phyloP scores from a whole-genome alignment of 2,797 vertebrate genomes.

The Lagodon rhomboides region DNA sequence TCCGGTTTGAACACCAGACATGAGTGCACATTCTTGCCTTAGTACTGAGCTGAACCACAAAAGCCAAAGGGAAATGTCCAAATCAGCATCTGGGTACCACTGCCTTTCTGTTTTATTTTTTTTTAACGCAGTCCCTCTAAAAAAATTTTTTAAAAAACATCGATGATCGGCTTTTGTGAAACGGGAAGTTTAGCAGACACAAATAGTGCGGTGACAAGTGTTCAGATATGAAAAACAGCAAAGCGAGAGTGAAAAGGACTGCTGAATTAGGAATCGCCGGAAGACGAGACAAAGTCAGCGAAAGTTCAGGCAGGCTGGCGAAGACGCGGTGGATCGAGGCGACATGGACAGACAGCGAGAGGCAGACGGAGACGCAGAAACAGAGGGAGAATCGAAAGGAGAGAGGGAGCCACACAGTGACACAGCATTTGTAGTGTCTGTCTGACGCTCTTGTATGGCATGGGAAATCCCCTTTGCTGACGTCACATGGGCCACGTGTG shows the following conservation, averaged over 20 bases:
- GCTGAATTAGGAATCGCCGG: slow-evolving; percentile 17
- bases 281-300: slow-evolving; percentile 47
- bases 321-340: slow-evolving; percentile 19
- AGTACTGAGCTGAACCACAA: slow-evolving; percentile 12
- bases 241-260: slow-evolving; percentile 1
- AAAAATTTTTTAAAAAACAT: not conserved
- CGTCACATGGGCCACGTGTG: slow-evolving; percentile 80
- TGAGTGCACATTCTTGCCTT: not conserved
- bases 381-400: slow-evolving; percentile 50
- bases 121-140: slow-evolving; percentile 2
- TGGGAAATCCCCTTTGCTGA: slow-evolving; percentile 84
- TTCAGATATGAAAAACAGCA: slow-evolving; percentile 4
- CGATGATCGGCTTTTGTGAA: slow-evolving; percentile 18
- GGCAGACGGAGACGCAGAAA: slow-evolving; percentile 39
- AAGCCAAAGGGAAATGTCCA: slow-evolving; percentile 15
- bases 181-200: not conserved
- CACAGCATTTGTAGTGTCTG: slow-evolving; percentile 82
- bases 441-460: slow-evolving; percentile 76
- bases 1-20: slow-evolving; percentile 34
- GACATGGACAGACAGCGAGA: slow-evolving; percentile 40
- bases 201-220: not conserved
- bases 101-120: slow-evolving; percentile 8
- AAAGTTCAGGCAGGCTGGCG: slow-evolving; percentile 65
- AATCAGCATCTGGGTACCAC: not conserved
- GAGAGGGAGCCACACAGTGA: slow-evolving; percentile 75